Evolutionary conservation across 2,797 vertebrate species (phyloP).

Genomic region (Lagocephalus sceleratus): DNA sequence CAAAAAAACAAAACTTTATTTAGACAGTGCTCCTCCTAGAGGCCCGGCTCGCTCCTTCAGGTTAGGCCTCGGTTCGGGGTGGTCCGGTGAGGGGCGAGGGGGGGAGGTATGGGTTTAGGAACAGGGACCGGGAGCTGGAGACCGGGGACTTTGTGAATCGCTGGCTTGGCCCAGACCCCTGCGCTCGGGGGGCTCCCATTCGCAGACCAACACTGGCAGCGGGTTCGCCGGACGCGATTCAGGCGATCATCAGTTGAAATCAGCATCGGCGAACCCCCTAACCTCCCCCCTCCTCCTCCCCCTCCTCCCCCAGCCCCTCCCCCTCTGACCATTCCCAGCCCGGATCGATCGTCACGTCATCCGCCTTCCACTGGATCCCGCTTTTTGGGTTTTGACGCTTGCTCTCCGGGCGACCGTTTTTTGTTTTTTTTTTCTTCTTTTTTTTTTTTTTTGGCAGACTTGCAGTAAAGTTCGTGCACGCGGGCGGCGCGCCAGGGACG

Average conservation of each 20-base stretch:
- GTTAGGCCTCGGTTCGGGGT: constrained; percentile 53
- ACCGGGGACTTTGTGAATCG: too few species aligned
- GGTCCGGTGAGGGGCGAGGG: constrained; percentile 33
- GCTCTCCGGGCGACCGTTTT: constrained; percentile 35
- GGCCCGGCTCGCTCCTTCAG: constrained; percentile 75
- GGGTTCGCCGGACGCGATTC: constrained; percentile 41
- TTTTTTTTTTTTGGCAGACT: too few species aligned
- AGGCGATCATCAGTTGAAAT: constrained; percentile 62
- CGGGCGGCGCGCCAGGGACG: constrained; percentile 12
- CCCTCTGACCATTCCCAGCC: constrained; percentile 52
- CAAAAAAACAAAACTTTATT: constrained; percentile 59
- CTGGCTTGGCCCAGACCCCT: constrained; percentile 41
- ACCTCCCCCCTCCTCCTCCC: too few species aligned
- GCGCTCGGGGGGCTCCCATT: constrained; percentile 44
- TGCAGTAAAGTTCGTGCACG: constrained; percentile 39
- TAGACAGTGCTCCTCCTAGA: constrained; percentile 76
- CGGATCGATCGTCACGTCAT: constrained; percentile 32
- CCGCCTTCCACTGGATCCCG: constrained; percentile 63
- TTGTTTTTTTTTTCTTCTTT: too few species aligned
- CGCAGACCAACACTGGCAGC: constrained; percentile 45
- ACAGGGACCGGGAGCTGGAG: constrained; percentile 48
- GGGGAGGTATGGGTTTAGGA: constrained; percentile 44
- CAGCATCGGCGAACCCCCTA: constrained; percentile 51
- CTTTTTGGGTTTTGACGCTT: constrained; percentile 14
- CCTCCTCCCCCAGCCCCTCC: too few species aligned